phyloP scores from a whole-genome alignment of 2,888 invertebrate genomes.

The Eurois occulta region DNA sequence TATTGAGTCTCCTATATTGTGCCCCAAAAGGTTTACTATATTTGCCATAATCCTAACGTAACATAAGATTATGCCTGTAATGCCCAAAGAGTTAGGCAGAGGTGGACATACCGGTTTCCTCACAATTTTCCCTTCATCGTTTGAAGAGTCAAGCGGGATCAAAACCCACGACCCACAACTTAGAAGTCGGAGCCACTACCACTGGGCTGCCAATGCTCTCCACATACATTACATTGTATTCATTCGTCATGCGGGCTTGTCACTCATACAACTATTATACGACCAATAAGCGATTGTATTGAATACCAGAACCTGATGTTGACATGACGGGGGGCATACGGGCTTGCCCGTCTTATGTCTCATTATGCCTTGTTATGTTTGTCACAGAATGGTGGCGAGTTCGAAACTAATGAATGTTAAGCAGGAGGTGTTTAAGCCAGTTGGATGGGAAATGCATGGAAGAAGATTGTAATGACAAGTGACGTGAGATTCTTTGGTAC shows the following conservation, averaged over 20 bases:
- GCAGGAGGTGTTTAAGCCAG: slow-evolving; percentile 12
- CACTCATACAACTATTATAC: slow-evolving; percentile 66
- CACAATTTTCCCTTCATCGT: background rate
- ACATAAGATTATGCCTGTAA: background rate
- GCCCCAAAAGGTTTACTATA: background rate
- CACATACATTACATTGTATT: slow-evolving; percentile 53
- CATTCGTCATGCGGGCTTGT: slow-evolving; percentile 67
- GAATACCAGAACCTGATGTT: slow-evolving; percentile 72
- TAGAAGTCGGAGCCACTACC: background rate
- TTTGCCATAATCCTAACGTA: background rate
- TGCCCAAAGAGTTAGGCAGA: background rate
- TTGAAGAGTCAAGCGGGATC: background rate
- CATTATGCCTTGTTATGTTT: slow-evolving; percentile 70
- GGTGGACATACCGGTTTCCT: background rate
- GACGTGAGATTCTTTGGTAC: background rate
- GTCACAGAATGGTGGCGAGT: slow-evolving; percentile 49
- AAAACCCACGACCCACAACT: background rate
- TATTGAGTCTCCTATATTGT: background rate
- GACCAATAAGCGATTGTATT: slow-evolving; percentile 67
- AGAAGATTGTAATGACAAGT: slow-evolving; percentile 7
- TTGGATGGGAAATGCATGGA: background rate
- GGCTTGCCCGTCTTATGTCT: slow-evolving; percentile 71
- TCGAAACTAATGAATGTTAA: slow-evolving; percentile 54
- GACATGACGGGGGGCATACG: slow-evolving; percentile 78
- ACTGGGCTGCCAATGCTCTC: background rate